Percentiles rank a stretch among this genome's conserved stretches.
Conservation (phyloP, 2,113 vertebrate genomes). For the Ptilonorhynchus violaceus region DNA sequence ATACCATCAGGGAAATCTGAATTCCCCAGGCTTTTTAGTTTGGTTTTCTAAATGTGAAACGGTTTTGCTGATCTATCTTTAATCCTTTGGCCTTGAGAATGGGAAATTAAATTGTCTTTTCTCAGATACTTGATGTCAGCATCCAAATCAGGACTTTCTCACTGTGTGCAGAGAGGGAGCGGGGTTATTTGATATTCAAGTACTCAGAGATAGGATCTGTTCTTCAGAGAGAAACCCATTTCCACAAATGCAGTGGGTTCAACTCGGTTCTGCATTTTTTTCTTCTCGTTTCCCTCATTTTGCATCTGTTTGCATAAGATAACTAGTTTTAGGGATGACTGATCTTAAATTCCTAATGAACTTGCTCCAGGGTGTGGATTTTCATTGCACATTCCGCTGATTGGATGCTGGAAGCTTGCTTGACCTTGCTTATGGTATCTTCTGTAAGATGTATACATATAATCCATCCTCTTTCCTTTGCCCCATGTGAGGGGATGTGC, state of each 20-base stretch:
- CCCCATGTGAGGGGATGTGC: background rate
- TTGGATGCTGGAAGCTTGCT: background rate
- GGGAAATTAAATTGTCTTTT: slow-evolving; percentile 19
- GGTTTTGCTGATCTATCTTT: background rate
- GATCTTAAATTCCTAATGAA: background rate
- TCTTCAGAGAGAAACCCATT: background rate
- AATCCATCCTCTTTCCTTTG: background rate
- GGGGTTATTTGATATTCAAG: background rate
- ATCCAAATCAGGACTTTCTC: background rate
- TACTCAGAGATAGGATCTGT: background rate
- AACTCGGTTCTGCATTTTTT: background rate
- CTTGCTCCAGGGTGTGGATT: background rate
- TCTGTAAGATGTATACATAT: background rate
- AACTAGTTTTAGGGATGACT: background rate
- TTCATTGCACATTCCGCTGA: background rate
- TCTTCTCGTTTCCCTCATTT: background rate
- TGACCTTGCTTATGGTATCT: background rate
- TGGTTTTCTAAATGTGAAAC: background rate
- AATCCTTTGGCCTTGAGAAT: slow-evolving; percentile 1
- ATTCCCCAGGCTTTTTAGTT: background rate
- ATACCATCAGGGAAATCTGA: background rate
- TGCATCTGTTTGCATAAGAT: background rate
- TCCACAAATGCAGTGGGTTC: background rate
- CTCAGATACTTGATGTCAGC: background rate
- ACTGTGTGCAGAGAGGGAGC: background rate